Evolutionary conservation across 2,113 vertebrate species (phyloP), one percentile per base, ranked within the genome.

Genomic region (Zapornia atra): DNA sequence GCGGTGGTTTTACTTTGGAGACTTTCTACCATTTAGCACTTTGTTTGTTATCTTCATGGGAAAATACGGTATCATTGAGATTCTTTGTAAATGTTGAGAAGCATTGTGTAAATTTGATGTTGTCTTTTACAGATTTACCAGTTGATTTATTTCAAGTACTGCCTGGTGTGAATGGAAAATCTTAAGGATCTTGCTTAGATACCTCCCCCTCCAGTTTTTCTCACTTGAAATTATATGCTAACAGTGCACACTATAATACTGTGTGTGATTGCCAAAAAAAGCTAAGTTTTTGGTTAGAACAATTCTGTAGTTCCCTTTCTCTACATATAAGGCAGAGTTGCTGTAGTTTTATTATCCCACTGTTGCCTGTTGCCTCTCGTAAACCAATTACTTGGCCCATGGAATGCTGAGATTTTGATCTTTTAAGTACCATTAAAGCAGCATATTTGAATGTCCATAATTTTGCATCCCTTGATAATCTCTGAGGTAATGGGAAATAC

Each of bases 121-220:
- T 90, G 76, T 22, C 36, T 81, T 78, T 95, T 81, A 36, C 72
- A 87, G 26, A 53, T 84, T 68, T 78, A 20, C 61, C 2, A 5
- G 53, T 40, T 78, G 80, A 87, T 71, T 86, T 92, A 77, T 90
- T 94, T 97, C 33, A 64, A 86, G 81, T 46, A 42, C 66, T 85
- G 65, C 57, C 33, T 44, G 9, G 92, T 88, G 68, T 77, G 80
- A 94, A 83, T 68, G 63, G 21, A 48, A 59, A 28, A 20, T 79
- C 48, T 88, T 64, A 25, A 25, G 29, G 38, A 51, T 79, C 28
- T 87, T 64, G 15, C 51, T 76, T 24, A 36, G 38, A 24, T 86
- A 61, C 6, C 7, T 59, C n/a, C 10, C n/a, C 28, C 46, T 48
- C 66, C 18, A 11, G 11, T 44, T 82, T 92, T 64, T 80, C 86